Conservation (phyloP, 64 coral and sea anemone species). For the Acropora tenuis region DNA sequence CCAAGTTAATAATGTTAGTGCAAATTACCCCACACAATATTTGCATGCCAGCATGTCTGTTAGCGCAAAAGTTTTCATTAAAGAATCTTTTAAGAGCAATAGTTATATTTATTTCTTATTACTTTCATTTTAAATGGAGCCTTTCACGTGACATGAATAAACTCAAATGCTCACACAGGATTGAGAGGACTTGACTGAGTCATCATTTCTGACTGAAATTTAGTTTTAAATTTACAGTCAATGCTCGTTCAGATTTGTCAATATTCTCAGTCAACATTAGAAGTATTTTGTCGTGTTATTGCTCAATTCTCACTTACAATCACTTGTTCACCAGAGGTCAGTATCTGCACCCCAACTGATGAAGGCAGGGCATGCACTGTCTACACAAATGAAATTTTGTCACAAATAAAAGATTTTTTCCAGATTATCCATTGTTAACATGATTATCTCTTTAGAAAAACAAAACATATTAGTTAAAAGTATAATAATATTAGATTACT, state of each 20-base stretch:
- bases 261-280: neutral
- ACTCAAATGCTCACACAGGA: too few species aligned
- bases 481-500: too few species aligned
- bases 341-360: constrained; percentile 19
- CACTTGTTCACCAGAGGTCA: constrained; percentile 45
- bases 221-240: too few species aligned
- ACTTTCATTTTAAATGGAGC: neutral
- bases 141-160: too few species aligned
- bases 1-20: neutral
- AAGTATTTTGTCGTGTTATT: neutral
- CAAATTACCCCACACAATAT: too few species aligned
- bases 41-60: neutral
- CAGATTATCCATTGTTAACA: too few species aligned
- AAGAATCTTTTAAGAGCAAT: neutral
- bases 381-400: constrained; percentile 44
- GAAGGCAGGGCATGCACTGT: constrained; percentile 58
- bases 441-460: too few species aligned
- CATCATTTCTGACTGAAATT: too few species aligned
- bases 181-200: too few species aligned
- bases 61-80: neutral
- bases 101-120: neutral
- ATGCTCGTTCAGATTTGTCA: too few species aligned
- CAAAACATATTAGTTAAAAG: too few species aligned
- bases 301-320: constrained; percentile 27
- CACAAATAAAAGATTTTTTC: neutral